A percentile compares a stretch with the other conserved stretches of the same genome.
Conservation (phyloP, 2,797 vertebrate species). For the Bryconaethiops microstoma region DNA sequence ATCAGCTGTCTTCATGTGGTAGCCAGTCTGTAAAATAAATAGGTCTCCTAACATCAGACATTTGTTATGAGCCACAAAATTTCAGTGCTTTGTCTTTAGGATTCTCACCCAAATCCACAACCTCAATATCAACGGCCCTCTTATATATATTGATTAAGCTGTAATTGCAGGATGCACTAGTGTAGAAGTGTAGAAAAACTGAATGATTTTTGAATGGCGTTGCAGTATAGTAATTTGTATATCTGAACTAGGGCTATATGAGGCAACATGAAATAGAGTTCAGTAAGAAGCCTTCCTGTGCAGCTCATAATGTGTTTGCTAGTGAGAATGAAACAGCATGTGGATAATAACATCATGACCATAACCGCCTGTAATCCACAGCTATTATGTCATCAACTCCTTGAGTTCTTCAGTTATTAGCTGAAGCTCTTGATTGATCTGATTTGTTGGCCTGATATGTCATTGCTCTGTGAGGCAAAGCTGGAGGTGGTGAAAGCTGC, state of each 20-base stretch:
- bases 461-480: neutral
- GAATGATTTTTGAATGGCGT: neutral
- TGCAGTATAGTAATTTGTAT: neutral
- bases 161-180: no score
- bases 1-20: neutral
- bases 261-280: neutral
- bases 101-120: no score
- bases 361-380: neutral
- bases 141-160: no score
- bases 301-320: neutral
- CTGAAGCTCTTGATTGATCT: neutral
- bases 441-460: neutral
- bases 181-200: neutral
- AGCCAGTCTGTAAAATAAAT: neutral
- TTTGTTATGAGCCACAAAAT: neutral
- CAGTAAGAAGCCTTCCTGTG: neutral
- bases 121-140: no score
- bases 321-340: neutral
- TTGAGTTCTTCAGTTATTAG: neutral
- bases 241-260: neutral
- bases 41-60: neutral
- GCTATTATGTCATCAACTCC: neutral
- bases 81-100: neutral
- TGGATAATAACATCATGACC: neutral
- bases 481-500: neutral